phyloP scores from a whole-genome alignment of 2,888 invertebrate genomes.

The Cantharis rustica region DNA sequence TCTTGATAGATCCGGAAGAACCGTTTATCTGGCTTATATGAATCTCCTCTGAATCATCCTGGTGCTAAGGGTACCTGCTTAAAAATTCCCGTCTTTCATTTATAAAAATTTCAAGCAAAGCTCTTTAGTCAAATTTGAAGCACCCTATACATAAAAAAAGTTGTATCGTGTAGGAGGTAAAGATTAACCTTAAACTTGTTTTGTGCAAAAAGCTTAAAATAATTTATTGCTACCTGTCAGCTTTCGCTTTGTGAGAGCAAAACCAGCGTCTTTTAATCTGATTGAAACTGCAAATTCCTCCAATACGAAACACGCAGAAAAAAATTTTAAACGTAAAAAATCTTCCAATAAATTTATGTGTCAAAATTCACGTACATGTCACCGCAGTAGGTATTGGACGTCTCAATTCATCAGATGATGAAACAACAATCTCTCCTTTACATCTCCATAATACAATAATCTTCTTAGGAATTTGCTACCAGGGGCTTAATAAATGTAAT shows the following conservation, averaged over 20 bases:
- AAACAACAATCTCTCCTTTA: not conserved
- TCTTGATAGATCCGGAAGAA: not conserved
- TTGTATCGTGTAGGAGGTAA: not conserved
- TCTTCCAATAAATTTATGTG: not conserved
- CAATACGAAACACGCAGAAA: not conserved
- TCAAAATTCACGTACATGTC: not conserved
- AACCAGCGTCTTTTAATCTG: not conserved
- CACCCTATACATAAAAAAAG: not conserved
- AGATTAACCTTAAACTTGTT: not conserved
- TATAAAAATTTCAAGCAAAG: not conserved
- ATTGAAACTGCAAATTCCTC: not conserved
- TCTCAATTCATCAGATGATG: not conserved
- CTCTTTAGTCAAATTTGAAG: not conserved
- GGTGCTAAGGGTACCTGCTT: not conserved
- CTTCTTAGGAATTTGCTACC: not conserved
- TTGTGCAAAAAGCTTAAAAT: not conserved
- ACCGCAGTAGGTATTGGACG: not conserved
- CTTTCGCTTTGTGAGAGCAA: not conserved
- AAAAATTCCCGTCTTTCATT: not conserved
- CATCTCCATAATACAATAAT: not conserved
- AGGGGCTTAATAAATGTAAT: not conserved
- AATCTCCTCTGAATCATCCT: not conserved
- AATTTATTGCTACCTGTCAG: not conserved
- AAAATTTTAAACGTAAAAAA: not conserved
- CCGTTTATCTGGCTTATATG: not conserved